Conservation (phyloP, 2,888 invertebrate genomes). For the Eupithecia exiguata region DNA sequence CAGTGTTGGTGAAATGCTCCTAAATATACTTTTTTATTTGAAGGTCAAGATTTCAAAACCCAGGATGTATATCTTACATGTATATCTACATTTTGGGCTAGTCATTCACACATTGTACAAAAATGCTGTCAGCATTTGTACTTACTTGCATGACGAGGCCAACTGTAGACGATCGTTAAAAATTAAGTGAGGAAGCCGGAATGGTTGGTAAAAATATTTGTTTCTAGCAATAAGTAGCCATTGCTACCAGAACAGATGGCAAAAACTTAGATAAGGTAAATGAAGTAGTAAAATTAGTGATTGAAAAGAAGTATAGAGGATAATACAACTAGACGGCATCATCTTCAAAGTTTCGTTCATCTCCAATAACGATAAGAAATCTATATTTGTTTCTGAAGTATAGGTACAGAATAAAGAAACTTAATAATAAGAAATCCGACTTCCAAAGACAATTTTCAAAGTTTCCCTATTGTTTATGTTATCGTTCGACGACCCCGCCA, state of each 20-base stretch:
- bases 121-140: neutral
- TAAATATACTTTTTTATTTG: neutral
- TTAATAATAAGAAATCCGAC: constrained; percentile 27
- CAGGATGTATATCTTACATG: neutral
- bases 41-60: neutral
- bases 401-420: constrained; percentile 12
- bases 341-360: constrained; percentile 4
- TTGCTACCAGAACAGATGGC: neutral
- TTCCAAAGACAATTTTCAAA: constrained; percentile 40
- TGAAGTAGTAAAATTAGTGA: neutral
- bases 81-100: neutral
- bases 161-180: neutral
- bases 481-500: constrained; percentile 35
- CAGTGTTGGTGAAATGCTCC: neutral
- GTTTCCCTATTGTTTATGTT: constrained; percentile 37
- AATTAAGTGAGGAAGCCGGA: no score
- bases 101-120: neutral
- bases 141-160: neutral
- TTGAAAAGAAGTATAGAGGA: neutral
- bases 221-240: neutral
- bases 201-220: neutral
- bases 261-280: neutral
- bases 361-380: constrained; percentile 15
- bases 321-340: neutral
- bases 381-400: constrained; percentile 16